These are phyloP conservation scores for Takifugu bimaculatus DNA, from an alignment of 2,113 vertebrate species.

Conservation along the genomic window DNA sequence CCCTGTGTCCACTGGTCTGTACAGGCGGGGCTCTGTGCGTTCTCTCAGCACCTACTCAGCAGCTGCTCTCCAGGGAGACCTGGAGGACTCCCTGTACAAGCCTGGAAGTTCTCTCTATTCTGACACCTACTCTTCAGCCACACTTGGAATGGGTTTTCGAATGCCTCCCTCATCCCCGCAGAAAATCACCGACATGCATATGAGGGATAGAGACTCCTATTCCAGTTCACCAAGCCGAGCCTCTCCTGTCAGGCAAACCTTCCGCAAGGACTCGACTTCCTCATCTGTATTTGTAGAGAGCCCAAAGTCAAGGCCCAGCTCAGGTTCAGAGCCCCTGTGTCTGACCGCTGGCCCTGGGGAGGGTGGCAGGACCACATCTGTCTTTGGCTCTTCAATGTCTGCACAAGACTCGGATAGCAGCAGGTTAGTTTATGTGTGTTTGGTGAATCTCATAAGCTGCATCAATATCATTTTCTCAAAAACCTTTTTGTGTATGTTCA, in stretches of 20 bases:
- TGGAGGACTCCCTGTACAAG: slow-evolving; percentile 91
- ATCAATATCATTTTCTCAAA: neutral
- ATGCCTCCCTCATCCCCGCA: slow-evolving; percentile 92
- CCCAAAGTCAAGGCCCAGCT: slow-evolving; percentile 85
- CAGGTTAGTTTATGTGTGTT: slow-evolving; percentile 69
- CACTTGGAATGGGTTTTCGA: slow-evolving; percentile 84
- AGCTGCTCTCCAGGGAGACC: slow-evolving; percentile 87
- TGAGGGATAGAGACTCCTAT: slow-evolving; percentile 84
- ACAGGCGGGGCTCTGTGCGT: slow-evolving; percentile 90
- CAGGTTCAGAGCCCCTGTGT: slow-evolving; percentile 81
- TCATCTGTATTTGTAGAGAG: slow-evolving; percentile 89
- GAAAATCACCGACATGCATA: slow-evolving; percentile 85
- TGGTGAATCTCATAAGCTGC: neutral
- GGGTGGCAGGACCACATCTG: slow-evolving; percentile 76
- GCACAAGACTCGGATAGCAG: slow-evolving; percentile 85
- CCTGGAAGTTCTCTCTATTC: slow-evolving; percentile 84
- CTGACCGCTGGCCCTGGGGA: slow-evolving; percentile 81
- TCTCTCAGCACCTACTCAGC: slow-evolving; percentile 96
- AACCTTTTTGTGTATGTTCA: neutral
- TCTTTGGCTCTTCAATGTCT: slow-evolving; percentile 79
- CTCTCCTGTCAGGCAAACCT: slow-evolving; percentile 89
- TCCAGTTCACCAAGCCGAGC: slow-evolving; percentile 88
- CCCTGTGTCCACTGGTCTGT: slow-evolving; percentile 82
- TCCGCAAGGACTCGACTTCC: slow-evolving; percentile 93
- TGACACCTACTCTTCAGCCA: slow-evolving; percentile 80